phyloP scores from a whole-genome alignment of 2,888 invertebrate genomes.

The Dynastes maya region DNA sequence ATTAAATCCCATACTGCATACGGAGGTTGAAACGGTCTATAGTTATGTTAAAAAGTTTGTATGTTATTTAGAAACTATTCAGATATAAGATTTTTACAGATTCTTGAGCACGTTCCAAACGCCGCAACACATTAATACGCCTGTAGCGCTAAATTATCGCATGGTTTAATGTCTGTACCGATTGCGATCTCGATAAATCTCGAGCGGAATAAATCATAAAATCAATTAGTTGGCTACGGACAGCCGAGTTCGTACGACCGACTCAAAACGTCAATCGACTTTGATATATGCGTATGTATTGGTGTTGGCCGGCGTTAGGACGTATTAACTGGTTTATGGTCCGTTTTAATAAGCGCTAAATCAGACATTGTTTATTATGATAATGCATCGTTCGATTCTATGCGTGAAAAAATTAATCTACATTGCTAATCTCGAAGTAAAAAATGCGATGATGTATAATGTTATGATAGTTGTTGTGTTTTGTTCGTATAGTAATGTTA shows the following conservation, averaged over 20 bases:
- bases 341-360: slow-evolving; percentile 28
- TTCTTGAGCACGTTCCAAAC: background rate
- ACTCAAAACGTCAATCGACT: background rate
- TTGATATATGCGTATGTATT: too few relatives aligned
- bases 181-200: slow-evolving; percentile 8
- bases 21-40: too few relatives aligned
- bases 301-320: background rate
- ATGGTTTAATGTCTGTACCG: background rate
- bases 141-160: background rate
- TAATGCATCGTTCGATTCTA: background rate
- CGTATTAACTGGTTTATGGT: background rate
- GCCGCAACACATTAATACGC: background rate
- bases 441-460: too few relatives aligned
- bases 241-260: background rate
- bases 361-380: slow-evolving; percentile 19
- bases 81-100: too few relatives aligned
- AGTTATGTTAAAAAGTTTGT: too few relatives aligned
- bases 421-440: too few relatives aligned
- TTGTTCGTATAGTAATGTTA: too few relatives aligned
- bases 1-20: too few relatives aligned
- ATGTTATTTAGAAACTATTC: too few relatives aligned
- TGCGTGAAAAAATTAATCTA: too few relatives aligned
- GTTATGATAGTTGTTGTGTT: too few relatives aligned
- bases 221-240: slow-evolving; percentile 19
- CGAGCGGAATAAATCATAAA: slow-evolving; percentile 32